Evolutionary conservation across 2,797 vertebrate genomes (phyloP).

Genomic region (Podarcis lilfordi): DNA sequence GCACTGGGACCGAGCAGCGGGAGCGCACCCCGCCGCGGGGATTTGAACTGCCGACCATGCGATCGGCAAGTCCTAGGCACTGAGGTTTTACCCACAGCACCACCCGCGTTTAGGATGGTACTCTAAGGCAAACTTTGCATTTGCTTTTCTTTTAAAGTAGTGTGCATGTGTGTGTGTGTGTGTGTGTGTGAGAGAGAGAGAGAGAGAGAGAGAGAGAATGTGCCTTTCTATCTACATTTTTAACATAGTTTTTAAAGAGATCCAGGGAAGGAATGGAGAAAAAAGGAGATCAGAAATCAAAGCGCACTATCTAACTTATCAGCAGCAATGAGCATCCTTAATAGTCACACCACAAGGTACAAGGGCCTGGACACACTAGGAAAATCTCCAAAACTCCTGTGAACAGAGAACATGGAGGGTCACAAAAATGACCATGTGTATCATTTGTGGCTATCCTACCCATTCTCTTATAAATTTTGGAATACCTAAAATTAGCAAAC

Average conservation of each 20-base stretch:
- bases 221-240: background rate
- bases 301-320: background rate
- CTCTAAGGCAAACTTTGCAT: background rate
- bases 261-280: background rate
- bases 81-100: too few species aligned
- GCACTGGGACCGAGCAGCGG: too few species aligned
- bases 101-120: background rate
- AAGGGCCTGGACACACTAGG: too few species aligned
- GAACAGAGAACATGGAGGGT: background rate
- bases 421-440: background rate
- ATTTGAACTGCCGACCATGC: too few species aligned
- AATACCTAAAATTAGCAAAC: conserved; percentile 12
- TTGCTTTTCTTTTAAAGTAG: background rate
- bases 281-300: background rate
- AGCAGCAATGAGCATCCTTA: background rate
- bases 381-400: background rate
- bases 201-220: background rate
- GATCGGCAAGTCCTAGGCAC: too few species aligned
- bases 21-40: too few species aligned
- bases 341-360: background rate
- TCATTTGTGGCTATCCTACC: rapidly evolving
- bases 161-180: background rate
- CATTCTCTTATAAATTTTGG: background rate
- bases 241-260: background rate
- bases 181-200: too few species aligned